phyloP scores from a whole-genome alignment of 1,140 invertebrate genomes.

The Aphaenogaster rudis region DNA sequence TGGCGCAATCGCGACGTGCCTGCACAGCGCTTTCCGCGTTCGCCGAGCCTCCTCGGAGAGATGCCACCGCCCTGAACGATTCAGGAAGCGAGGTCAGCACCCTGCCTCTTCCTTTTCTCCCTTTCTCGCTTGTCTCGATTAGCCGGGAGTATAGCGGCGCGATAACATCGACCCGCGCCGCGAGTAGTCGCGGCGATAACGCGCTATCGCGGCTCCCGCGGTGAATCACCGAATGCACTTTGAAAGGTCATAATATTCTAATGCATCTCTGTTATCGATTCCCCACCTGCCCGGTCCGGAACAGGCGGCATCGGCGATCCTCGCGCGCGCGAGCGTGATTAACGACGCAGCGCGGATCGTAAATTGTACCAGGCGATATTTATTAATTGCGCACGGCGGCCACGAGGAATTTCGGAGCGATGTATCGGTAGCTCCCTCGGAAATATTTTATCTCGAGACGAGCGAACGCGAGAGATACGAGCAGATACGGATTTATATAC shows the following conservation, averaged over 20 bases:
- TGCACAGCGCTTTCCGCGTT: constrained; percentile 11
- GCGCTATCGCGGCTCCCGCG: constrained; percentile 73
- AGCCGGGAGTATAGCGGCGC: constrained; percentile 51
- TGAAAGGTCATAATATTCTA: constrained; percentile 62
- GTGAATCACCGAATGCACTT: constrained; percentile 72
- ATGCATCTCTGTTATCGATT: constrained; percentile 66
- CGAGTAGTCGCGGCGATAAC: constrained; percentile 75
- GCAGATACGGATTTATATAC: neutral
- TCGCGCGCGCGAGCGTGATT: constrained; percentile 21
- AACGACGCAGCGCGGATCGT: constrained; percentile 28
- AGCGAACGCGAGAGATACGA: constrained; percentile 5
- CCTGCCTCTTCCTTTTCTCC: constrained; percentile 51
- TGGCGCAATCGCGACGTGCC: constrained; percentile 27
- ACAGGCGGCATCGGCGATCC: constrained; percentile 5
- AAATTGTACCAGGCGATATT: constrained; percentile 56
- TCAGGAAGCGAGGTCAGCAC: constrained; percentile 71
- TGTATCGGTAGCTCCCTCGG: constrained; percentile 27
- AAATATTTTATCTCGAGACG: constrained; percentile 31
- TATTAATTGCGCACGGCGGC: constrained; percentile 49
- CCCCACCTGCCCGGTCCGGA: constrained; percentile 33
- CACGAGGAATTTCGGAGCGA: constrained; percentile 45
- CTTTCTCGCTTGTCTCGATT: constrained; percentile 68
- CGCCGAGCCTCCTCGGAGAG: constrained; percentile 46
- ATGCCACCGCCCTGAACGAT: constrained; percentile 70
- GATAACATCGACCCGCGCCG: constrained; percentile 78